These are phyloP conservation scores for Trichosurus vulpecula DNA, from an alignment of 2,797 vertebrate species.

Conservation along the genomic window DNA sequence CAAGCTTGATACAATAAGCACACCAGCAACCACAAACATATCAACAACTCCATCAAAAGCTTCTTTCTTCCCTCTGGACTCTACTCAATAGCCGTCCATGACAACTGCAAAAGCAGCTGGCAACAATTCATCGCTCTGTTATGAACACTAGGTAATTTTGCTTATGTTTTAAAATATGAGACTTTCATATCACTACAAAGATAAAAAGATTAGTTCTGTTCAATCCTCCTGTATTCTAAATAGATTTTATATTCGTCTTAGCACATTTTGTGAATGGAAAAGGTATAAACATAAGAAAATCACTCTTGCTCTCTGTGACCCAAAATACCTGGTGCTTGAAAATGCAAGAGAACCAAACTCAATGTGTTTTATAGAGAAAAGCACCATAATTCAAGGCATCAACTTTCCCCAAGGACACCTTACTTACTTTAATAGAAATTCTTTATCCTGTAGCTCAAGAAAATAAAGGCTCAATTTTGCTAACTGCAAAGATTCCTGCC, in stretches of 20 bases:
- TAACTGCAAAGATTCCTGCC: constrained; percentile 49
- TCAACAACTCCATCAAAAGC: no score
- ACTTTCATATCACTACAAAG: neutral
- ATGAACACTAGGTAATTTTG: neutral
- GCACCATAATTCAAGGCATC: constrained; percentile 30
- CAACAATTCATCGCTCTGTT: neutral
- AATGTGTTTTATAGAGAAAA: constrained; percentile 40
- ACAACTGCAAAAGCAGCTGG: neutral
- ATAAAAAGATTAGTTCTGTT: no score
- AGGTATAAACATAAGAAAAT: constrained; percentile 33
- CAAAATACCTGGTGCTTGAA: neutral
- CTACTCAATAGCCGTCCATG: neutral
- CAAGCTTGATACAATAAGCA: neutral
- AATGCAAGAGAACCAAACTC: constrained; percentile 44
- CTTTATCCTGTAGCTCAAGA: constrained; percentile 27
- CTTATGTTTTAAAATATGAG: neutral
- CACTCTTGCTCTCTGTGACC: neutral
- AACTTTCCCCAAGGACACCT: constrained; percentile 26
- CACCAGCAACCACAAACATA: neutral
- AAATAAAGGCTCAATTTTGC: constrained; percentile 44
- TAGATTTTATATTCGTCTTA: neutral
- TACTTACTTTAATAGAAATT: constrained; percentile 46
- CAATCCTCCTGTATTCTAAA: neutral
- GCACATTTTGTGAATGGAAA: constrained; percentile 38
- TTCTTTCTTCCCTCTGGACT: neutral